A percentile compares a stretch with the other conserved stretches of the same genome.
Conservation (phyloP, 2,888 invertebrate species). For the Drosophila formosana region DNA sequence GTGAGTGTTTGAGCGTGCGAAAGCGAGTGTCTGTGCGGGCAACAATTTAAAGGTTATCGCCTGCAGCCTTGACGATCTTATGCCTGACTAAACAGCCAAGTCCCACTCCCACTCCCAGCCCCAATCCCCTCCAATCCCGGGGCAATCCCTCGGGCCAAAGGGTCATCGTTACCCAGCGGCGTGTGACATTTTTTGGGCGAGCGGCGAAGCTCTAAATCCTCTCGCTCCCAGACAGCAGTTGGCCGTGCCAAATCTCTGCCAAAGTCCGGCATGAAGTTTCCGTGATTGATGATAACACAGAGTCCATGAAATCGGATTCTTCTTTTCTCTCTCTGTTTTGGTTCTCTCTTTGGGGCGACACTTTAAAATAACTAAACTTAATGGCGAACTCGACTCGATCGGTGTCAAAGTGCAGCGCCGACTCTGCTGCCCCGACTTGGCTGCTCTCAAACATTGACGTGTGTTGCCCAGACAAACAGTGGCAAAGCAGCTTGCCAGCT, state of each 20-base stretch:
- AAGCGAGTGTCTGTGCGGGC: constrained; percentile 15
- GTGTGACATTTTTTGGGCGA: constrained; percentile 34
- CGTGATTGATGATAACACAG: constrained; percentile 68
- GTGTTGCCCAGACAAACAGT: constrained; percentile 66
- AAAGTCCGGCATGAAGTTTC: constrained; percentile 45
- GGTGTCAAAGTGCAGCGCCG: background rate
- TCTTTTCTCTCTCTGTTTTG: too few species aligned
- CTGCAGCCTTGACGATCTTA: constrained; percentile 71
- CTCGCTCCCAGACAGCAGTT: constrained; percentile 16
- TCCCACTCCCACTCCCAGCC: constrained; percentile 5
- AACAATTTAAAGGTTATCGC: constrained; percentile 74
- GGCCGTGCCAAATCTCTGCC: constrained; percentile 36
- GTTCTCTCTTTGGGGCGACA: too few species aligned
- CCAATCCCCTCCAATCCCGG: background rate
- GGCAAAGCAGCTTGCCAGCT: constrained; percentile 9
- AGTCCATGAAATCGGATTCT: constrained; percentile 15
- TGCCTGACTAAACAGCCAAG: constrained; percentile 64
- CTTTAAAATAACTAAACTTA: too few species aligned
- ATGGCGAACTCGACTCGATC: too few species aligned
- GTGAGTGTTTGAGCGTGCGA: constrained; percentile 3
- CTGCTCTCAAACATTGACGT: constrained; percentile 69
- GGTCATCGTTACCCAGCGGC: constrained; percentile 49
- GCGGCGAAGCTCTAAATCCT: constrained; percentile 21
- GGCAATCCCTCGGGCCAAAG: constrained; percentile 5
- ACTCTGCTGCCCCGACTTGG: constrained; percentile 21